Evolutionary conservation across 2,888 invertebrate genomes (phyloP).

Genomic region (Drosophila maculinotata): DNA sequence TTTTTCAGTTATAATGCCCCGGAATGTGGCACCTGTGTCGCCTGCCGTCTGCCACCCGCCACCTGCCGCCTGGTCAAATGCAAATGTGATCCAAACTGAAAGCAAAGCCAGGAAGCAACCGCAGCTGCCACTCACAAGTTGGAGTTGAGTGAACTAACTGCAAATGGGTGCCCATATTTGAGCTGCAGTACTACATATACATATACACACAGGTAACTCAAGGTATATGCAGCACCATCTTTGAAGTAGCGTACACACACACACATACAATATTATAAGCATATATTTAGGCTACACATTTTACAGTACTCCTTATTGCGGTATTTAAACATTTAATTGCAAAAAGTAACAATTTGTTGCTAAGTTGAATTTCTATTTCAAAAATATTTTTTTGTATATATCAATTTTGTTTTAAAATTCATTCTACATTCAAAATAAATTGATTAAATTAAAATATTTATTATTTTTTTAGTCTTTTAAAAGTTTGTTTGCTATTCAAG

Average conservation of each 20-base stretch:
- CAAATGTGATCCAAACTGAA: slow-evolving; percentile 37
- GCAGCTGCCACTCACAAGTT: slow-evolving; percentile 35
- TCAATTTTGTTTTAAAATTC: too few relatives aligned
- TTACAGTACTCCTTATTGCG: slow-evolving; percentile 7
- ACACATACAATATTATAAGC: background rate
- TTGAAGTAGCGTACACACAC: background rate
- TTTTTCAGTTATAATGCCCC: slow-evolving; percentile 15
- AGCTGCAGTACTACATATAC: slow-evolving; percentile 9
- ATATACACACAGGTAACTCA: slow-evolving; percentile 7
- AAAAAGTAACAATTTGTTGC: background rate
- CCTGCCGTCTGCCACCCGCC: slow-evolving; percentile 1
- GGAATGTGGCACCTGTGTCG: slow-evolving; percentile 33
- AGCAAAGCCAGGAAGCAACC: slow-evolving; percentile 27
- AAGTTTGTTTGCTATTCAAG: too few relatives aligned
- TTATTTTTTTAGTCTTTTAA: too few relatives aligned
- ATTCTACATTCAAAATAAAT: too few relatives aligned
- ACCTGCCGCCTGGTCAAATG: slow-evolving; percentile 35
- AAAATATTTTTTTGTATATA: too few relatives aligned
- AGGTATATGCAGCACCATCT: slow-evolving; percentile 12
- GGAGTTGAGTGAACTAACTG: slow-evolving; percentile 27
- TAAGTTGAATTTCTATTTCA: background rate
- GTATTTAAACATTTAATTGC: slow-evolving; percentile 16
- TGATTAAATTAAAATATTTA: too few relatives aligned
- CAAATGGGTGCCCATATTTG: slow-evolving; percentile 47
- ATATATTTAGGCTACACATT: too few relatives aligned